phyloP scores from a whole-genome alignment of 2,113 vertebrate genomes.

The Corydoras sp. region DNA sequence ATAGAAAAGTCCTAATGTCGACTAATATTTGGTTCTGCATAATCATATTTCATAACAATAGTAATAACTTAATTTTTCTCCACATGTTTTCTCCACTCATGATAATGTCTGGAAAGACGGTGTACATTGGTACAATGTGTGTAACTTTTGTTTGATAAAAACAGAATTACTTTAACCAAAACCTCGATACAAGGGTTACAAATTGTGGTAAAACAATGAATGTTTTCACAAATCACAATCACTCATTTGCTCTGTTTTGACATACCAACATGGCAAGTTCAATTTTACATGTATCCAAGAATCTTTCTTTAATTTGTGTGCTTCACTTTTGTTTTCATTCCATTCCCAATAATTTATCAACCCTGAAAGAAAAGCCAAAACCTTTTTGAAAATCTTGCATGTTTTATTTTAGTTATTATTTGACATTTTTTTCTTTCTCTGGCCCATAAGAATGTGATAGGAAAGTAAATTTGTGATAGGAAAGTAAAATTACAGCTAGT shows the following conservation, averaged over 20 bases:
- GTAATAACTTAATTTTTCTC: too few species aligned
- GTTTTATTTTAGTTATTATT: constrained; percentile 35
- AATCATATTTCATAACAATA: too few species aligned
- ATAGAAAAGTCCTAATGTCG: too few species aligned
- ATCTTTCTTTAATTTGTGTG: constrained; percentile 41
- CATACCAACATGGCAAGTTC: constrained; percentile 33
- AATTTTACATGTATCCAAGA: constrained; percentile 39
- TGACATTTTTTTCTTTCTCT: constrained; percentile 17
- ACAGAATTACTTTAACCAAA: constrained; percentile 6
- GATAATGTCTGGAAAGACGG: neutral
- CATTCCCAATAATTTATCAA: constrained; percentile 32
- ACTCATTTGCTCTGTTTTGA: constrained; percentile 42
- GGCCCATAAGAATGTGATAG: neutral
- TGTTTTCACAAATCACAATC: constrained; percentile 32
- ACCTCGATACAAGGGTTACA: neutral
- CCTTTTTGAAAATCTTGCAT: constrained; percentile 21
- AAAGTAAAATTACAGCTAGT: constrained; percentile 11
- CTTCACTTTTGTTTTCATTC: constrained; percentile 45
- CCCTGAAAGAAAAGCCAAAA: constrained; percentile 15
- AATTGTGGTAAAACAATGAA: constrained; percentile 9
- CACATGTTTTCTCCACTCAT: neutral
- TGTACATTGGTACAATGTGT: neutral
- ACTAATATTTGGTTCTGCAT: too few species aligned
- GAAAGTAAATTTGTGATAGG: constrained; percentile 12
- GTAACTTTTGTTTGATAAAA: neutral